A percentile compares a stretch with the other conserved stretches of the same genome.
phyloP scores from a whole-genome alignment of 2,888 invertebrate genomes.

The Nesidiocoris tenuis region DNA sequence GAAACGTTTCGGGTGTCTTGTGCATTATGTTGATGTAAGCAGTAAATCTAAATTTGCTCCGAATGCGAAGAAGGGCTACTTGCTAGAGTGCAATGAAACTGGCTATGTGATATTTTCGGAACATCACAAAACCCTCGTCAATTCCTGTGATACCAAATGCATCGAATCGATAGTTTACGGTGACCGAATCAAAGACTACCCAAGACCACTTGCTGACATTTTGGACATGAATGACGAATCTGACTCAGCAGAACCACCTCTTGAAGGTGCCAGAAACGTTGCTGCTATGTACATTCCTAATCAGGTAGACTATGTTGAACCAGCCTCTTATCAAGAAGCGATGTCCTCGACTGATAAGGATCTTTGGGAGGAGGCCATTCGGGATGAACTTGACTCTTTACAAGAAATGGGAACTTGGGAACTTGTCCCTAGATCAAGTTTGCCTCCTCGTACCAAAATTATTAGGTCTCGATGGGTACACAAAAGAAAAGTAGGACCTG shows the following conservation, averaged over 20 bases:
- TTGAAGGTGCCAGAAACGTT: not conserved
- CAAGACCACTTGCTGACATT: too few relatives aligned
- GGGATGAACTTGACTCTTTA: too few relatives aligned
- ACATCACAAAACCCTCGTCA: too few relatives aligned
- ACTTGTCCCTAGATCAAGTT: not conserved
- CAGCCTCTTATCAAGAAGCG: constrained; percentile 11
- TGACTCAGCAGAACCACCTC: not conserved
- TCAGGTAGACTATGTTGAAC: not conserved
- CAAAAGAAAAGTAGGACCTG: too few relatives aligned
- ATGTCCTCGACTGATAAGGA: constrained; percentile 1
- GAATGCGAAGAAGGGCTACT: not conserved
- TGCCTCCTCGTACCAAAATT: constrained; percentile 8
- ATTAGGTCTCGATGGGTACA: too few relatives aligned
- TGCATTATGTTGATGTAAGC: not conserved
- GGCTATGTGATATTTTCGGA: constrained; percentile 9
- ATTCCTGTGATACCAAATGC: constrained; percentile 15
- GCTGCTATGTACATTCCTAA: too few relatives aligned
- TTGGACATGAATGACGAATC: not conserved
- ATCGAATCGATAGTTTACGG: constrained; percentile 26
- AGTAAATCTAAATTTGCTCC: not conserved
- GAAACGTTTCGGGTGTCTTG: constrained; percentile 6
- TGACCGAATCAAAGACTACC: constrained; percentile 16
- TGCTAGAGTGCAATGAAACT: constrained; percentile 5
- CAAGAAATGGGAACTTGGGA: constrained; percentile 18
- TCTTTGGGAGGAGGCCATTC: constrained; percentile 23